Evolutionary conservation across 2,797 vertebrate genomes (phyloP).

Genomic region (Lindbergichthys nudifrons): DNA sequence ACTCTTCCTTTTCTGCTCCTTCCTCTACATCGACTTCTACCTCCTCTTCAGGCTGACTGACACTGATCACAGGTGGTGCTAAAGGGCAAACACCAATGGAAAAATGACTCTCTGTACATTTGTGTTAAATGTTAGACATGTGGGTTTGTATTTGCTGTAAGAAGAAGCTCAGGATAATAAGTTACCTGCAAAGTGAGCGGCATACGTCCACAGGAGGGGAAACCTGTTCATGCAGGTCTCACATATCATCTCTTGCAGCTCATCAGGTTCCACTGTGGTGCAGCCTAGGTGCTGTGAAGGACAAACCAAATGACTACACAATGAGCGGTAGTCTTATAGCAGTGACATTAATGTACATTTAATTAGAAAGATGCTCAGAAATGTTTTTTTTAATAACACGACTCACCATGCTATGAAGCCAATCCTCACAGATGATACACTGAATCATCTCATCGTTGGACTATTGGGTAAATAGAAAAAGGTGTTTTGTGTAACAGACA

Average conservation of each 20-base stretch:
- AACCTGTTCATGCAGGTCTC: constrained; percentile 92
- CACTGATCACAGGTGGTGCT: constrained; percentile 65
- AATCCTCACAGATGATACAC: constrained; percentile 96
- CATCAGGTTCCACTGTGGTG: constrained; percentile 86
- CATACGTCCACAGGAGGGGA: constrained; percentile 92
- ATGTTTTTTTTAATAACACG: neutral
- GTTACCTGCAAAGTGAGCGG: constrained; percentile 87
- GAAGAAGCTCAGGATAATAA: neutral
- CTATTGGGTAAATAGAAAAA: constrained; percentile 71
- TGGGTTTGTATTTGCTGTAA: neutral
- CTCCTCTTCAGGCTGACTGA: constrained; percentile 51
- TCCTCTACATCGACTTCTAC: constrained; percentile 47
- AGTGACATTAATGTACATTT: neutral
- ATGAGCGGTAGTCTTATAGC: neutral
- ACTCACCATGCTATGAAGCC: constrained; percentile 93
- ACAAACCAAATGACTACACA: neutral
- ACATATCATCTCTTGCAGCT: constrained; percentile 96
- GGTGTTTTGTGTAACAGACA: neutral
- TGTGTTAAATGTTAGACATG: neutral
- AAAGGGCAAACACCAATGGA: neutral
- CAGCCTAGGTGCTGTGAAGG: constrained; percentile 89
- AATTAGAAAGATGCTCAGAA: neutral
- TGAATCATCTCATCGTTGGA: constrained; percentile 98
- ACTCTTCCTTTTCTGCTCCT: constrained; percentile 31
- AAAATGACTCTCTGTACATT: neutral